A percentile compares a stretch with the other conserved stretches of the same genome.
These are phyloP conservation scores for Natator depressus DNA, from an alignment of 2,113 vertebrate species.

Conservation along the genomic window DNA sequence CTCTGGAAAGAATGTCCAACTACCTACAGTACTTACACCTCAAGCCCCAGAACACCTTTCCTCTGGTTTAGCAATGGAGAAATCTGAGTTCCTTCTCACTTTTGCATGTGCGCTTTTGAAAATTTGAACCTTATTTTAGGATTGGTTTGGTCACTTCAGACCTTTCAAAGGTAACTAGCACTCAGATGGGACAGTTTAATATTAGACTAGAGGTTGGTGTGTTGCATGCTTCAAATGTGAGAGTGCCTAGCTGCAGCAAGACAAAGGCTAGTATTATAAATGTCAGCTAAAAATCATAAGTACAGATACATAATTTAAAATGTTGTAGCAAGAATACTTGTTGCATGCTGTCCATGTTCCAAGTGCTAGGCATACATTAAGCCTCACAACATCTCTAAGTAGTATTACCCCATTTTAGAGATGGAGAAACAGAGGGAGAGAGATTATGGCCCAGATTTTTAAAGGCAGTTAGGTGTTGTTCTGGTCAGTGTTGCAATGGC, in stretches of 20 bases:
- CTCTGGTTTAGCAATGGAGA: background rate
- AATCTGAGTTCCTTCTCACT: background rate
- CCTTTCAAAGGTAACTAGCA: background rate
- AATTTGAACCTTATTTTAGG: background rate
- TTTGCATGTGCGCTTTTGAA: background rate
- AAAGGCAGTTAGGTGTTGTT: background rate
- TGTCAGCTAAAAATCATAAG: background rate
- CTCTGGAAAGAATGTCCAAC: background rate
- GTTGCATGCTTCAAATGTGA: background rate
- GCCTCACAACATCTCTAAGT: background rate
- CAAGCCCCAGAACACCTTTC: background rate
- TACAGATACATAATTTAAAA: background rate
- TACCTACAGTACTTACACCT: background rate
- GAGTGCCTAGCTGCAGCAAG: background rate
- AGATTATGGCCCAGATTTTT: background rate
- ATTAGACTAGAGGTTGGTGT: background rate
- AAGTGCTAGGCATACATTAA: background rate
- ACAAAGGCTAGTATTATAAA: background rate
- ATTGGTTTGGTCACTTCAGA: background rate
- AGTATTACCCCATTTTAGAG: accelerated
- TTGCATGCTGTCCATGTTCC: background rate
- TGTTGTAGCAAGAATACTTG: accelerated
- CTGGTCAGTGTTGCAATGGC: background rate
- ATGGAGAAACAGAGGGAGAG: background rate
- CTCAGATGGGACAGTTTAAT: background rate